Base-by-base conservation (phyloP, 2,888 invertebrate genomes). In the Sinodicranocentrus sp. region DNA sequence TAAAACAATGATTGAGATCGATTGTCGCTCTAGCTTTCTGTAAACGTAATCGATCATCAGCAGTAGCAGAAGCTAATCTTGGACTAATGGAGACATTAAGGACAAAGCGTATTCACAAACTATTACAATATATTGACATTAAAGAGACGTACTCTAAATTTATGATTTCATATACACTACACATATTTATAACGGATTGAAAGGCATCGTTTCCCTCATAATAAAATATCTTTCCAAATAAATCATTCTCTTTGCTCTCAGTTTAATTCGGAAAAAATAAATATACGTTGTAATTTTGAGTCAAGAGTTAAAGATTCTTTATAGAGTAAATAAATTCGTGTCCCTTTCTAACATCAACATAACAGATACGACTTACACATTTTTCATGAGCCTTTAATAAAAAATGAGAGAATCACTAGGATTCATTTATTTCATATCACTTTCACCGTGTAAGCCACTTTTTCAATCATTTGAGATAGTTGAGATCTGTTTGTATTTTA, bases 1-100 rank as follows among this genome's bases (percentile, higher is more conserved):
- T 82, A 82, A 82, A 73, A 52, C 19, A 17, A 48, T n/a, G n/a
- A 70, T 43, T 82, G 80, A 82, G 82, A 82, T 82, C 82, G 82
- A 82, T 82, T 82, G 75, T 70, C 82, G 73, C 68, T 67, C 67
- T 70, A 75, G 82, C 82, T 75, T 82, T 63, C 61, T 72, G 44
- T 82, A 75, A 82, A 82, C 82, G 68, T 82, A 75, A 82, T 82
- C 82, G 82, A 82, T 82, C 82, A 65, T 72, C 39, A 13, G 39
- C 23, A 65, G 65, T 15, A 39, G 61, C n/a, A 26, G 21, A 28
- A 61, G 61, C 26, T n/a, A 61, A 39, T 1, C 39, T 43, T 43
- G 65, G 65, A 65, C 17, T 17, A 73, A 3, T 28, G 52, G 68
- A 48, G 2, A 48, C n/a, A 48, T n/a, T 25, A 43, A 63, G 57